Evolutionary conservation across 2,888 invertebrate genomes (phyloP), one percentile per base, ranked within the genome.

Genomic region (Spilosoma lubricipeda): DNA sequence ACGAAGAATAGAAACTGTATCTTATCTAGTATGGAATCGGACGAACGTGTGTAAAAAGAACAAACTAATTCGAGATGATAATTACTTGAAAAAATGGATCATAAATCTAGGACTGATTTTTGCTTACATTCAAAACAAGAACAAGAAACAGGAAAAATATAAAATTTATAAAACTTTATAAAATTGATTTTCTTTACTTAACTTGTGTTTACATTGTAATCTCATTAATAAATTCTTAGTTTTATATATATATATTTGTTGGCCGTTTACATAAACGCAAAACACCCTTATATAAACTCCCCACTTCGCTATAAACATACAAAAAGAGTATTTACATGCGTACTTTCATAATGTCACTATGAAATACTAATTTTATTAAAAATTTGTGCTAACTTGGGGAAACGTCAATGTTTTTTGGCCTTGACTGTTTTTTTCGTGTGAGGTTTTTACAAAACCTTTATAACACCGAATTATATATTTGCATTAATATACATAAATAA

Each of bases 351-450:
- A 75, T 73, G 70, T 77, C 72, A 77, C 69, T 71, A 82, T 86
- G 88, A 88, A 86, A 80, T 86, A 85, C 83, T 77, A 69, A 75
- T 69, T 72, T 73, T 77, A 85, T 80, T 80, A 85, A 88, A 89
- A 90, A 88, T 88, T 93, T 93, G 94, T 93, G 94, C 93, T 89
- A 84, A 84, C 67, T 87, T 90, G 89, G 91, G 90, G 90, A 91
- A 90, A 78, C 73, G 66, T 69, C 39, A 71, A 76, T 80, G 65
- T 80, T 84, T 83, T 88, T 92, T 92, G 91, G 92, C 91, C 91
- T 89, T 88, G 87, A 77, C 76, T 77, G 77, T 71, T 67, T 73
- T 82, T 3, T 69, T 36, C 75, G 33, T 63, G 39, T 77, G 52
- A 82, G 90, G 89, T 89, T 92, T 93, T 91, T 85, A 85, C 75